Evolutionary conservation across 2,797 vertebrate genomes (phyloP), one percentile per base, ranked within the genome.

Genomic region (Malacoctenus gilli): DNA sequence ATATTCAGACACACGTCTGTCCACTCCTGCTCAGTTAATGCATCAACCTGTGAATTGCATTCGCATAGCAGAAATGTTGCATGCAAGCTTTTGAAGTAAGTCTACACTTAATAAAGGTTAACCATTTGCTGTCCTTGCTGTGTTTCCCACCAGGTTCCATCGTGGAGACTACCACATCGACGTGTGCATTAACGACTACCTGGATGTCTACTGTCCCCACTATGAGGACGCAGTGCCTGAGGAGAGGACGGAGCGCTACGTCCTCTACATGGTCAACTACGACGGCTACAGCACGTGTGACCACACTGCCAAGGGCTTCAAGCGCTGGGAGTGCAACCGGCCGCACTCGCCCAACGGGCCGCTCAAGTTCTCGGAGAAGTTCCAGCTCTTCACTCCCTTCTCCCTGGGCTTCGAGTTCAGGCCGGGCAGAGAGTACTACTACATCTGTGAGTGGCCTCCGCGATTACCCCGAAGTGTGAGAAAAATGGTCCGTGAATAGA

Each of bases 251-350:
- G 96, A 99, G 80, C 95, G 95, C 49, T 98, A 99, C 1, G 90
- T 98, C 80, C 95, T 99, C 69, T 99, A 97, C 91, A 98, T 99
- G 96, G 96, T 98, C 70, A 98, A 98, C 92, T 98, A 96, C 59
- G 96, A 99, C 56, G 96, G 96, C 85, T 99, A 99, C 92, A 98
- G 93, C 85, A 94, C 96, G 19, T 99, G 96, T 1, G 96, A 99
- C 89, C 96, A 99, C 75, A 97, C 96, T 23, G 93, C 95, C 86
- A 98, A 98, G 87, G 96, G 96, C 28, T 99, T 98, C 90, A 98
- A 98, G 80, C 94, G 96, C 75, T 99, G 96, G 96, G 96, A 98
- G 81, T 98, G 96, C 84, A 99, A 99, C 90, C 89, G 96, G 39
- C 96, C 96, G 0, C 93, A 96, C 82, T 96, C 96, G 14, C 94